A percentile compares a stretch with the other conserved stretches of the same genome.
These are phyloP conservation scores for Aphis craccivora DNA, from an alignment of 1,140 invertebrate genomes.

Conservation along the genomic window DNA sequence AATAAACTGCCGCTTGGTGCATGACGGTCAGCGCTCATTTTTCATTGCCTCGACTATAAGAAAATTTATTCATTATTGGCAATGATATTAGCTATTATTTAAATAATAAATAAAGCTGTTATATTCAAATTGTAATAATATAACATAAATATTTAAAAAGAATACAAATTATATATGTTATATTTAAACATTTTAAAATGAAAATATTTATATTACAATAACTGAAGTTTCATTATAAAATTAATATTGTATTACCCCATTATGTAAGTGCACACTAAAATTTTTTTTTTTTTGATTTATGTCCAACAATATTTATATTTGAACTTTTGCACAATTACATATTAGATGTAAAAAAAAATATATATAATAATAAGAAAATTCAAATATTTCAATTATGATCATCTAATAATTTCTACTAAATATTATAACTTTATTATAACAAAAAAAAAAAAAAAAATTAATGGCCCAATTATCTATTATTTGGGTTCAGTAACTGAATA, in stretches of 20 bases:
- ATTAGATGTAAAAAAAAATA: background rate
- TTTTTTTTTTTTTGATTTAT: slow-evolving; percentile 5
- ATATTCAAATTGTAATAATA: background rate
- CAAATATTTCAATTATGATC: slow-evolving; percentile 16
- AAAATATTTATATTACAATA: slow-evolving; percentile 31
- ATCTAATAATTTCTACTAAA: background rate
- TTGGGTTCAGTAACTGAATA: slow-evolving; percentile 16
- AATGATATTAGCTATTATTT: slow-evolving; percentile 36
- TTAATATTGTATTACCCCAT: slow-evolving; percentile 17
- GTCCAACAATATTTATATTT: slow-evolving; percentile 21
- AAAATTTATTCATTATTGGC: slow-evolving; percentile 1
- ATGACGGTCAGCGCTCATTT: too few species aligned
- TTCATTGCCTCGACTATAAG: too few species aligned
- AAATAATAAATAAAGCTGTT: background rate
- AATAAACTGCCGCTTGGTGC: too few species aligned
- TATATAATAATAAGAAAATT: background rate
- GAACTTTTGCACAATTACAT: slow-evolving; percentile 1
- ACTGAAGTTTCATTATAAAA: background rate
- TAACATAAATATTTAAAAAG: background rate
- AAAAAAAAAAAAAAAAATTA: background rate
- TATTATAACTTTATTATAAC: slow-evolving; percentile 23
- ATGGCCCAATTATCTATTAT: background rate
- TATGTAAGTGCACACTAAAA: background rate
- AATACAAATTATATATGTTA: background rate
- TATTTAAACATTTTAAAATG: background rate